Base-by-base conservation (phyloP, 2,113 vertebrate genomes). In the Mastomys natalensis region DNA sequence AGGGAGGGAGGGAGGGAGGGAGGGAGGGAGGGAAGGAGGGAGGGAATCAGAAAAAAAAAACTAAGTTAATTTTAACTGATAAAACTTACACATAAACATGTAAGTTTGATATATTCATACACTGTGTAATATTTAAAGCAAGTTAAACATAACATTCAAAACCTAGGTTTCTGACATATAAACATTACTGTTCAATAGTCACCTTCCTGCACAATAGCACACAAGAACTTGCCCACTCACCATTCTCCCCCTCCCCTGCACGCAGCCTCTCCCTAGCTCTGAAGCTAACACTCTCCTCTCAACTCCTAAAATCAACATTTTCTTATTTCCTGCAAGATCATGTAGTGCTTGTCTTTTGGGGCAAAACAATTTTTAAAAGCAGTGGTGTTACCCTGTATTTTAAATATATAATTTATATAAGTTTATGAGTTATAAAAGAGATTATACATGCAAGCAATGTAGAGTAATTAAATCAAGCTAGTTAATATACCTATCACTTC, bases 11-110 rank as follows among this genome's bases (percentile, higher is more conserved):
- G 55, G 0, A 13, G 6, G 53, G 9, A 70, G 31, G 9, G 24
- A n/a, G 34, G 21, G 34, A 31, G 4, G 53, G 16, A 31, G 10
- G 4, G 11, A 62, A 24, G 19, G 7, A 60, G 15, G 19, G 2
- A 13, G 11, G 51, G 17, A 60, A 91, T 93, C 89, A 97, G 53
- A 96, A 95, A 91, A 91, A 34, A 55, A 97, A 96, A 85, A 29
- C 53, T n/a, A 53, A 87, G 77, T 89, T 78, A 84, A 73, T 84
- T 48, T 73, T 73, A 89, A 64, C 4, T 62, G 9, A 64, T 62
- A 64, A 89, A 89, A 76, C 82, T 24, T 19, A 85, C 13, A 64
- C 29, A 76, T 68, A 21, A 66, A 53, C 74, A 51, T 45, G 16
- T 80, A 73, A 64, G 73, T 66, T 55, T 76, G 58, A 76, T 85